A percentile compares a stretch with the other conserved stretches of the same genome.
phyloP scores from a whole-genome alignment of 2,888 invertebrate species.

The Steinernema scapterisci region DNA sequence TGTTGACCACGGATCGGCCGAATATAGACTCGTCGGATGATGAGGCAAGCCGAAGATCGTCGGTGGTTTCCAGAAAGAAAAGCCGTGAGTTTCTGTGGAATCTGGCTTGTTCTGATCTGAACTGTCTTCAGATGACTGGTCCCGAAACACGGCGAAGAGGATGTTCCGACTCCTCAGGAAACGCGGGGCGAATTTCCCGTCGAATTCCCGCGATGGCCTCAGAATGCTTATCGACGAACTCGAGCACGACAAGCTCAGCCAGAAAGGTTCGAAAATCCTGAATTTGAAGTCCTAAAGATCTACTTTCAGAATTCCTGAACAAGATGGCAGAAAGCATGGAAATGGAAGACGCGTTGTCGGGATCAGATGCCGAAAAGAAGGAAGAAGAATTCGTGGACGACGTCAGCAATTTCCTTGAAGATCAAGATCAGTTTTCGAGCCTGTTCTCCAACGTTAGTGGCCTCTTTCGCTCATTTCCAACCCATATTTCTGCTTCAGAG shows the following conservation, averaged over 20 bases:
- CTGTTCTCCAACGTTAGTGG: conserved; percentile 22
- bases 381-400: conserved; percentile 39
- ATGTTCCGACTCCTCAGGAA: conserved; percentile 40
- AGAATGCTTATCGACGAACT: conserved; percentile 38
- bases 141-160: conserved; percentile 45
- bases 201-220: conserved; percentile 35
- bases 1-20: conserved; percentile 13
- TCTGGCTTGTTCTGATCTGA: not conserved
- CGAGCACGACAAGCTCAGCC: conserved; percentile 33
- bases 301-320: conserved; percentile 38
- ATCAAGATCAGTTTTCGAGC: not conserved
- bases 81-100: not conserved
- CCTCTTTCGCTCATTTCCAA: not conserved
- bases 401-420: conserved; percentile 36
- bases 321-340: conserved; percentile 39
- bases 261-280: conserved; percentile 37
- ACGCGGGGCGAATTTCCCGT: not conserved
- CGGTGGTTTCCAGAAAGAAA: not conserved
- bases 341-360: conserved; percentile 33
- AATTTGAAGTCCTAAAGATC: not conserved
- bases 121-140: conserved; percentile 37
- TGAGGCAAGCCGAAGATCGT: not conserved
- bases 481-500: conserved; percentile 28
- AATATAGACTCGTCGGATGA: conserved; percentile 13
- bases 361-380: conserved; percentile 15